Evolutionary conservation across 2,888 invertebrate genomes (phyloP), one percentile per base, ranked within the genome.

Genomic region (Candidula unifasciata): DNA sequence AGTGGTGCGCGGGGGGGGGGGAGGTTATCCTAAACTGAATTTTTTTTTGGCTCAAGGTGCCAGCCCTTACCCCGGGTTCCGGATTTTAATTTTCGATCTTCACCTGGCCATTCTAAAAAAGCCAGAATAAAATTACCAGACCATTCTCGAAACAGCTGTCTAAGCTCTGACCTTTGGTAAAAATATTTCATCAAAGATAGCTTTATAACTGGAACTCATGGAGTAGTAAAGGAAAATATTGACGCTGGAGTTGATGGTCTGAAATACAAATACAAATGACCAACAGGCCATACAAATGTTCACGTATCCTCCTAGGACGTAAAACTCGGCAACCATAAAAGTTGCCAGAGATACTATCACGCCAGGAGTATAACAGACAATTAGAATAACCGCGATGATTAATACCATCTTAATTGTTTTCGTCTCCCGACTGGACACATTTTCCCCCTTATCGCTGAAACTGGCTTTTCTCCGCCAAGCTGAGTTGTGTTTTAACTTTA

Each of bases 181-280:
- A 44, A 44, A 10, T 44, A 78, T 3, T 27, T 35, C 37, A 35
- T 52, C n/a, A 21, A 78, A 78, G 1, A n/a, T 64, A 8, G 3
- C 13, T 21, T 44, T 78, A 30, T 64, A 78, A n/a, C 35, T 78
- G 3, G 78, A 78, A 10, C 78, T 78, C 78, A 78, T 78, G 16
- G 35, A n/a, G n/a, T 64, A 44, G n/a, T 78, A 78, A 13, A 78
- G n/a, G n/a, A 78, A 78, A 6, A 78, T 78, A 30, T 78, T 78
- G 10, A 78, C 66, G 66, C 78, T 78, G 35, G 78, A 60, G 37
- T 78, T 78, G 24, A 78, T 27, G 5, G 78, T n/a, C 27, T 78
- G 78, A 44, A 60, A 78, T n/a, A 78, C 2, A 27, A 60, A 78
- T 3, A 30, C 78, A n/a, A 78, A 64, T 3, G 64, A 37, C 78